Evolutionary conservation across 2,797 vertebrate species (phyloP).

Genomic region (Menidia menidia): DNA sequence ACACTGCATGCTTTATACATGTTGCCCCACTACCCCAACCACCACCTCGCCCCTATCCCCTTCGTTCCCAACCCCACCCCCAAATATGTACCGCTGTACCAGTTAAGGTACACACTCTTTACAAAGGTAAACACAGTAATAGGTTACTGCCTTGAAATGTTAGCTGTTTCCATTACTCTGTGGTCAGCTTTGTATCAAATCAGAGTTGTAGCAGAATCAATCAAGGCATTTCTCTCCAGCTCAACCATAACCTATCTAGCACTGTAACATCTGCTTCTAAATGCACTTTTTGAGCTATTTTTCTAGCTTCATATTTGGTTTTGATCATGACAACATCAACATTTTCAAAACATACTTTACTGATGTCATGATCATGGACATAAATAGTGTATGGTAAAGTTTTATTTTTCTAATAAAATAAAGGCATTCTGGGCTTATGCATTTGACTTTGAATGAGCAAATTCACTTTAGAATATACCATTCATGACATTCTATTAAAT

Average conservation of each 20-base stretch:
- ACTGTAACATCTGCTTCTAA: constrained; percentile 14
- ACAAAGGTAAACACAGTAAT: constrained; percentile 82
- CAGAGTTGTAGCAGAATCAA: constrained; percentile 58
- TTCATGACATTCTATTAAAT: background rate
- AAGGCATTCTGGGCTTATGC: background rate
- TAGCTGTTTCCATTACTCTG: constrained; percentile 72
- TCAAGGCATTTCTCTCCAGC: constrained; percentile 43
- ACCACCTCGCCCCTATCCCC: background rate
- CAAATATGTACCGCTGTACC: constrained; percentile 68
- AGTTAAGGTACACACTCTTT: constrained; percentile 77
- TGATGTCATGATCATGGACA: no score
- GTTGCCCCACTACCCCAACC: constrained; percentile 34
- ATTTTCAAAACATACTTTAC: no score
- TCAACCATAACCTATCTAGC: constrained; percentile 28
- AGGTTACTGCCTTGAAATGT: constrained; percentile 89
- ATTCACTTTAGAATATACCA: background rate
- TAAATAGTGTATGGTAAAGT: constrained; percentile 1
- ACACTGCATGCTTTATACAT: constrained; percentile 89
- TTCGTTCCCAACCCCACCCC: no score
- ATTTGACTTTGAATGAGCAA: constrained; percentile 1
- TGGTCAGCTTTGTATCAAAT: constrained; percentile 63
- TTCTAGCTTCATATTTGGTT: background rate
- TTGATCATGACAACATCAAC: constrained; percentile 22
- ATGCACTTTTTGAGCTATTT: constrained; percentile 12
- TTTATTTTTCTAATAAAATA: background rate